Conservation (phyloP, 2,888 invertebrate species). For the Rutpela maculata region DNA sequence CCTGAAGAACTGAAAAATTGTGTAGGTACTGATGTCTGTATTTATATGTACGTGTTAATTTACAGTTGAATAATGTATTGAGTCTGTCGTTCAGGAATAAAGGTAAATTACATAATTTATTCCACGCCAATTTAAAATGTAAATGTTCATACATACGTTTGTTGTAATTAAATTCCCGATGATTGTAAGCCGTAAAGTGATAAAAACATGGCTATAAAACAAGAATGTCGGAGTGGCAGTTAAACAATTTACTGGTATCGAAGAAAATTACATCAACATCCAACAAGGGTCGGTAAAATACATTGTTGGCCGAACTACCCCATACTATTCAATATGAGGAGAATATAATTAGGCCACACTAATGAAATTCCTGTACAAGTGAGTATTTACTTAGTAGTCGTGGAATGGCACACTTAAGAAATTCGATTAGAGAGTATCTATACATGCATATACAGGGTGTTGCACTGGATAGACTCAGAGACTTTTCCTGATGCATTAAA, state of each 20-base stretch:
- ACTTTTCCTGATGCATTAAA: too few relatives aligned
- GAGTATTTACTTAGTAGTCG: slow-evolving; percentile 5
- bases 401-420: not conserved
- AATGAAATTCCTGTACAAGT: slow-evolving; percentile 22
- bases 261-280: slow-evolving; percentile 29
- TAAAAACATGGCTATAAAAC: slow-evolving; percentile 23
- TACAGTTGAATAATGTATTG: not conserved
- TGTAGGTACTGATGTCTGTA: not conserved
- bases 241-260: slow-evolving; percentile 20
- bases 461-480: too few relatives aligned
- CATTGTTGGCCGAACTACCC: slow-evolving; percentile 16
- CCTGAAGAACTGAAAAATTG: not conserved
- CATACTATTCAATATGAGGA: slow-evolving; percentile 7
- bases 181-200: slow-evolving; percentile 21
- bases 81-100: slow-evolving; percentile 2
- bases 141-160: slow-evolving; percentile 18
- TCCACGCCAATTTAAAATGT: slow-evolving; percentile 10
- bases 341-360: slow-evolving; percentile 7
- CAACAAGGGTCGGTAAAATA: slow-evolving; percentile 17
- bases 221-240: slow-evolving; percentile 25
- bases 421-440: not conserved
- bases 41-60: not conserved
- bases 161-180: slow-evolving; percentile 20
- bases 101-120: slow-evolving; percentile 9
- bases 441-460: not conserved